These are phyloP conservation scores for Ephialtes manifestator DNA, from an alignment of 2,888 invertebrate species.

Conservation along the genomic window DNA sequence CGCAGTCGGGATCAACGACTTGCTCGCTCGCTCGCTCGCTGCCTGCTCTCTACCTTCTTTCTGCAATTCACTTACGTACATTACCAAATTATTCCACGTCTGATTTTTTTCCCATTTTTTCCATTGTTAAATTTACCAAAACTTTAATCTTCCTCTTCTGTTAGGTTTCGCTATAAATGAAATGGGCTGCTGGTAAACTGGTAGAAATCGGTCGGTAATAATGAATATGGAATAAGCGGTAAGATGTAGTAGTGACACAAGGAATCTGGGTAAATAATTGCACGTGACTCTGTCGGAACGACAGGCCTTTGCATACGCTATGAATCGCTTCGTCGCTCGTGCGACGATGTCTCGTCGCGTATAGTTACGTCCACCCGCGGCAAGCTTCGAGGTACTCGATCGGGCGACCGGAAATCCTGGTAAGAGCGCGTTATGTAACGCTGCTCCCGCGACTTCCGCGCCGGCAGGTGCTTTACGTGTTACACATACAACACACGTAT, in stretches of 20 bases:
- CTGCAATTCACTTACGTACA: conserved; percentile 44
- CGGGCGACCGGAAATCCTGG: conserved; percentile 68
- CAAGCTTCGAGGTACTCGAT: conserved; percentile 40
- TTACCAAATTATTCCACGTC: conserved; percentile 47
- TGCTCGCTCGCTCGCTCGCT: not conserved
- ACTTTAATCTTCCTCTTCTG: not conserved
- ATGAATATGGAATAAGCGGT: conserved; percentile 45
- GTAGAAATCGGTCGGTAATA: conserved; percentile 46
- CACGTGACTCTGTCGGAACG: conserved; percentile 44
- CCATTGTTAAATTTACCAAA: conserved; percentile 7
- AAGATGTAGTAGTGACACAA: conserved; percentile 44
- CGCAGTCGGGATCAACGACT: conserved; percentile 63
- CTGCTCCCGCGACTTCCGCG: conserved; percentile 41
- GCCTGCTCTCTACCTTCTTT: conserved; percentile 6
- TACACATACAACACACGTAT: too few relatives aligned
- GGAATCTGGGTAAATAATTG: conserved; percentile 48
- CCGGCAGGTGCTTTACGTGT: conserved; percentile 42
- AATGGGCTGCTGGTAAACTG: not conserved
- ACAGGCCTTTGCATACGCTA: conserved; percentile 59
- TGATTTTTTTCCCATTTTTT: conserved; percentile 15
- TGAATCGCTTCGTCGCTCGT: conserved; percentile 52
- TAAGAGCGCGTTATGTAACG: conserved; percentile 58
- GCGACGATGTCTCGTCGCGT: conserved; percentile 21
- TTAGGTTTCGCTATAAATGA: not conserved
- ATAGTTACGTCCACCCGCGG: conserved; percentile 20